These are phyloP conservation scores for Mohoua ochrocephala DNA, from an alignment of 2,113 vertebrate species.

Conservation along the genomic window DNA sequence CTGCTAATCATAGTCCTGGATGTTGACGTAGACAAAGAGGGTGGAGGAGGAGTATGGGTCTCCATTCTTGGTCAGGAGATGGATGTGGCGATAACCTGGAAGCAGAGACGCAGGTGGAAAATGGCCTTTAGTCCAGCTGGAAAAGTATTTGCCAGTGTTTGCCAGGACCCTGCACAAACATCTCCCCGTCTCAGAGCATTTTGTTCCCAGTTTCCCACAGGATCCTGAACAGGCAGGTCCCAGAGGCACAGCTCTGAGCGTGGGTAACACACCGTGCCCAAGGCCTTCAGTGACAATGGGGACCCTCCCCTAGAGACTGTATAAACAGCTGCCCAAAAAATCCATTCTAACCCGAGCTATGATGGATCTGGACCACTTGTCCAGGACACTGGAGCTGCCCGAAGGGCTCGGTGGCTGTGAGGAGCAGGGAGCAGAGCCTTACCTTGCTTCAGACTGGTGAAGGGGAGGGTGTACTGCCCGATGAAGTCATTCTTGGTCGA, in stretches of 20 bases:
- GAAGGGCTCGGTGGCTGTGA: background rate
- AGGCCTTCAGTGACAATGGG: background rate
- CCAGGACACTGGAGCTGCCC: background rate
- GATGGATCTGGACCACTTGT: background rate
- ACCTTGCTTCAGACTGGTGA: constrained; percentile 87
- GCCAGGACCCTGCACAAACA: background rate
- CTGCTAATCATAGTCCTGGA: constrained; percentile 66
- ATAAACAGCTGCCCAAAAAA: background rate
- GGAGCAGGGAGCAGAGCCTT: background rate
- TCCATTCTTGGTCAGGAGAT: constrained; percentile 85
- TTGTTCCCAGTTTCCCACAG: background rate
- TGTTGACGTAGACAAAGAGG: constrained; percentile 83
- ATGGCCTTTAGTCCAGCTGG: background rate
- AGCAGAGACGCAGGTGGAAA: background rate
- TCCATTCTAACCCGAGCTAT: background rate
- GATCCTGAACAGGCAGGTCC: background rate
- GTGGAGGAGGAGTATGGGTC: constrained; percentile 82
- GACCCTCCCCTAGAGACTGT: background rate
- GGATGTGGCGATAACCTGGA: constrained; percentile 91
- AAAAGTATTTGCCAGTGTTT: background rate
- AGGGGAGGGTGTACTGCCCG: constrained; percentile 86
- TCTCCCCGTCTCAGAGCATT: background rate
- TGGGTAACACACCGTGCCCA: rapidly evolving
- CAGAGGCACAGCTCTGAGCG: background rate
- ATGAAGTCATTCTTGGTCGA: constrained; percentile 86